Evolutionary conservation across 2,888 invertebrate species (phyloP).

Genomic region (Aricia artaxerxes): DNA sequence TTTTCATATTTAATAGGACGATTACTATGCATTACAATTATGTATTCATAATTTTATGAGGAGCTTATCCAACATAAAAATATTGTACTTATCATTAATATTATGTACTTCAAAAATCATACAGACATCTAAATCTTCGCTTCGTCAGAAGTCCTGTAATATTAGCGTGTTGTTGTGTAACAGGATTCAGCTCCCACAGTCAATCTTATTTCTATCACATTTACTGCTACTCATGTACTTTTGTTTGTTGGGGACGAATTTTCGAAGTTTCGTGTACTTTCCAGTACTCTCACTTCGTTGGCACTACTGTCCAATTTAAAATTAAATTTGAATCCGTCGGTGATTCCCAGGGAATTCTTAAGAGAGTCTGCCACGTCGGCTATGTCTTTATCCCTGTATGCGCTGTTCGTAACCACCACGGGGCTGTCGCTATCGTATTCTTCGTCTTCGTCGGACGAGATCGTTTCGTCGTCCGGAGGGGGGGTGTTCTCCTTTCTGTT

Average conservation of each 20-base stretch:
- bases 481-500: not conserved
- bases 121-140: not conserved
- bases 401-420: not conserved
- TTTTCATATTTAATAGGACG: conserved; percentile 7
- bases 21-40: not conserved
- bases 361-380: not conserved
- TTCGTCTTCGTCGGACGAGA: not conserved
- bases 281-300: not conserved
- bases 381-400: not conserved
- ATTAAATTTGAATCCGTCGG: not conserved
- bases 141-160: not conserved
- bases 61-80: not conserved
- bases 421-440: not conserved
- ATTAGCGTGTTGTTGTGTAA: no score
- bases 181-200: not conserved
- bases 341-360: not conserved
- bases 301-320: not conserved
- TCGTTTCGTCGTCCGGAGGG: not conserved
- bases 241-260: not conserved
- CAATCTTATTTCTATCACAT: not conserved
- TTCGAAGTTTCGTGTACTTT: not conserved
- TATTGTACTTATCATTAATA: not conserved
- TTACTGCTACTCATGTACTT: not conserved
- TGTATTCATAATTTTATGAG: not conserved
- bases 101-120: not conserved